Base-by-base conservation (phyloP, 2,797 vertebrate genomes). In the Gobio occitaniae region DNA sequence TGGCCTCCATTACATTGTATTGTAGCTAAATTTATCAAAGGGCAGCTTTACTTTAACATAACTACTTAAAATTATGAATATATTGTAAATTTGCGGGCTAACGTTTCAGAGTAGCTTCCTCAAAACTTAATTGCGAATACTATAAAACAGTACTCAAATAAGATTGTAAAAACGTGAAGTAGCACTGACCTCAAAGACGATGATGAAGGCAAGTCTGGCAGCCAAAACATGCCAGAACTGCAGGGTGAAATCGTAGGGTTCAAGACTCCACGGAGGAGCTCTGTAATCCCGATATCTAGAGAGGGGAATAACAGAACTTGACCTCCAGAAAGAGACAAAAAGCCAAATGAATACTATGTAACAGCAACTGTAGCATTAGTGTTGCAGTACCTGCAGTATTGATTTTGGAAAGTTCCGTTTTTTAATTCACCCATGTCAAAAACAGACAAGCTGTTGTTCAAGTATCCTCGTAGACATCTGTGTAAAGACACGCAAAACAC, bases 151-250 rank as follows among this genome's bases (percentile, higher is more conserved):
- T 41, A n/a, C 21, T 61, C 7, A n/a, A 13, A 61, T 59, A 44
- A 61, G n/a, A 76, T 12, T 12, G 2, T 19, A 52, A 54, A 21
- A 56, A 41, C 3, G 3, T 65, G 48, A 70, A 56, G 16, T n/a
- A 84, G 21, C 63, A 29, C 96, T 93, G 56, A 99, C 98, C 97
- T 99, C 98, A 90, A 99, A 99, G 65, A 99, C 98, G 1, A 99
- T 99, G 87, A 99, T 99, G 94, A 99, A 99, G 90, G 98, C 98
- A 91, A 99, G 84, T 13, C 98, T 95, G 70, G 98, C 98, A 85
- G 98, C 98, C 69, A 99, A 92, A 87, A 99, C 98, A 70, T 99
- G 98, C 98, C 98, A 99, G 91, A 99, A 99, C 89, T 99, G 98
- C 86, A 99, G 93, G 44, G 98, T 99, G 94, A 99, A 99, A 61